phyloP scores from a whole-genome alignment of 2,888 invertebrate species.

The Trisateles emortualis region DNA sequence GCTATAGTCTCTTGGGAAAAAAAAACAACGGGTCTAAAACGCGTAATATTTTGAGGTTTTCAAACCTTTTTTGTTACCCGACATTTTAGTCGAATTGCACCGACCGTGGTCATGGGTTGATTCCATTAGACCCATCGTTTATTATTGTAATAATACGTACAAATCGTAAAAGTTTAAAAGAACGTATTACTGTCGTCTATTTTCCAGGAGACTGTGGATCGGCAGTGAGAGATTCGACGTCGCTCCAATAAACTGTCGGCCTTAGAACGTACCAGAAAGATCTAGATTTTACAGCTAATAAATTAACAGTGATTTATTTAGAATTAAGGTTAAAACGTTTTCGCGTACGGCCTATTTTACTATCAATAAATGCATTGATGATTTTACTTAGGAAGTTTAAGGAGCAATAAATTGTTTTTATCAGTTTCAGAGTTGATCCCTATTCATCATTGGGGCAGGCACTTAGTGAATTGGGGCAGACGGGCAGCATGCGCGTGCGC shows the following conservation, averaged over 20 bases:
- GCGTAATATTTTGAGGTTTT: too few relatives aligned
- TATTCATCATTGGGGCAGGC: slow-evolving; percentile 69
- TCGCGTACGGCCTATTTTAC: slow-evolving; percentile 42
- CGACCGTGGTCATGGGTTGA: too few relatives aligned
- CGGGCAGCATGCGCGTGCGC: slow-evolving; percentile 55
- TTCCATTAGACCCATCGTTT: too few relatives aligned
- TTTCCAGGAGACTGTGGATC: too few relatives aligned
- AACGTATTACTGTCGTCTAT: too few relatives aligned
- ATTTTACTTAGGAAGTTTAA: slow-evolving; percentile 42
- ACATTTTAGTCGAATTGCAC: too few relatives aligned
- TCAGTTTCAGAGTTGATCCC: slow-evolving; percentile 59
- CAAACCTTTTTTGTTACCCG: too few relatives aligned
- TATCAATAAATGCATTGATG: slow-evolving; percentile 55
- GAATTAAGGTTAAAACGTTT: slow-evolving; percentile 36
- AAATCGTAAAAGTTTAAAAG: too few relatives aligned
- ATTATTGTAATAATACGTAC: too few relatives aligned
- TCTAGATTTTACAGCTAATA: slow-evolving; percentile 24
- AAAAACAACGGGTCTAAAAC: too few relatives aligned
- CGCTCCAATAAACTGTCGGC: not conserved
- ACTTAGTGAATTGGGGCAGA: slow-evolving; percentile 71
- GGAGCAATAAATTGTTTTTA: slow-evolving; percentile 59
- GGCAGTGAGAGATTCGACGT: too few relatives aligned
- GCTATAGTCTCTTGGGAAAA: too few relatives aligned
- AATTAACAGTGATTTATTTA: slow-evolving; percentile 35
- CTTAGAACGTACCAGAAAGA: slow-evolving; percentile 2